Evolutionary conservation across 2,797 vertebrate genomes (phyloP), one percentile per base, ranked within the genome.

Genomic region (Sparidentex hasta): DNA sequence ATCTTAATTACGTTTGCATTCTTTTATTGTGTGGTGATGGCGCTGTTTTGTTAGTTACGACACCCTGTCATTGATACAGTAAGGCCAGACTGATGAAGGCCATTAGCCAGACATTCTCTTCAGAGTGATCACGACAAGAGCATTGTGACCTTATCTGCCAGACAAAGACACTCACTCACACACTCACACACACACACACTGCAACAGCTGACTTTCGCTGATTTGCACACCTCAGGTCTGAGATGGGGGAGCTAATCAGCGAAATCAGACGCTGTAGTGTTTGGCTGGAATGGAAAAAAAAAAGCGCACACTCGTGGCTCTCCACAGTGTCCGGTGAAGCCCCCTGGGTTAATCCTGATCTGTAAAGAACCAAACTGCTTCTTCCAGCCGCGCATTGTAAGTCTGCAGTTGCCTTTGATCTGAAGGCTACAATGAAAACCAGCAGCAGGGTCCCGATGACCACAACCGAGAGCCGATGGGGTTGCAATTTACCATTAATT

Each of bases 111-210:
- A 55, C 63, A 50, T 54, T 54, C 47, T 47, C 47, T 71, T 81
- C 23, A 76, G 65, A 81, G 63, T 62, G 68, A 82, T 75, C 41
- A 82, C 82, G 63, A 81, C 65, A 81, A 64, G 54, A 57, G 43
- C 67, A 80, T 47, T 69, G 69, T 87, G 88, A 90, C 86, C 80
- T 89, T 84, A 52, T 63, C 66, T 46, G 12, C 18, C 9, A 43
- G 47, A 75, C 50, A 71, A 27, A 51, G 14, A 68, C 58, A 80
- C 48, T 17, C 51, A 63, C 27, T 33, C 46, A 65, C 21, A 25
- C 29, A 46, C 59, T 23, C 41, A 43, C 59, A 16, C 29, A 46
- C 56, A 51, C 33, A 68, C 58, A 51, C 33, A 68, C 33, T 4
- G 4, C 33, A 71, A 47, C 20, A 74, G 67, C 57, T 70, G 52